A percentile compares a stretch with the other conserved stretches of the same genome.
Evolutionary conservation across 2,113 vertebrate species (phyloP).

Genomic region (Thamnophis sirtalis): DNA sequence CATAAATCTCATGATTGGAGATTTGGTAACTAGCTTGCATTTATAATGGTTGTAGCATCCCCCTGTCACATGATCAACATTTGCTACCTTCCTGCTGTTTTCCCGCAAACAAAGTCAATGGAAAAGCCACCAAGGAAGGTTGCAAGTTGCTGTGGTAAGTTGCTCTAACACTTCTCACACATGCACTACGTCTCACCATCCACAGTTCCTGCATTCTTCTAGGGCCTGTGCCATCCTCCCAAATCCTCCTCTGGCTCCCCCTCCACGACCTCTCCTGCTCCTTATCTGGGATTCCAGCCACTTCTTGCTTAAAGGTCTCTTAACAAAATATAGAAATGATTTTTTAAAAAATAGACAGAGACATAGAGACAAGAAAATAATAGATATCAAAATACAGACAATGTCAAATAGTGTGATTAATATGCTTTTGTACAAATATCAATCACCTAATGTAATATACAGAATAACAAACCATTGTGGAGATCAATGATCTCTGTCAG

Average conservation of each 20-base stretch:
- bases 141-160: neutral
- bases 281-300: neutral
- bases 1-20: neutral
- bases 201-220: neutral
- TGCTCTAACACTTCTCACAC: neutral
- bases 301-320: neutral
- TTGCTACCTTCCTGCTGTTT: neutral
- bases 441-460: neutral
- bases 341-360: neutral
- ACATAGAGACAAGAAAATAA: neutral
- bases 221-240: neutral
- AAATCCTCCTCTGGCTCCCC: neutral
- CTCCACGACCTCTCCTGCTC: neutral
- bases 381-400: neutral
- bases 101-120: neutral
- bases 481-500: neutral
- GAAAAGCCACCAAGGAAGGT: neutral
- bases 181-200: neutral
- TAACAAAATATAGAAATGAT: neutral
- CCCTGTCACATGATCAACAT: neutral
- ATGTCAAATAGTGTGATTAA: neutral
- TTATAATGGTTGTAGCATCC: neutral
- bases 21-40: neutral
- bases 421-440: neutral
- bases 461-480: neutral